Conservation (phyloP, 2,888 invertebrate species). For the Nebria salina region DNA sequence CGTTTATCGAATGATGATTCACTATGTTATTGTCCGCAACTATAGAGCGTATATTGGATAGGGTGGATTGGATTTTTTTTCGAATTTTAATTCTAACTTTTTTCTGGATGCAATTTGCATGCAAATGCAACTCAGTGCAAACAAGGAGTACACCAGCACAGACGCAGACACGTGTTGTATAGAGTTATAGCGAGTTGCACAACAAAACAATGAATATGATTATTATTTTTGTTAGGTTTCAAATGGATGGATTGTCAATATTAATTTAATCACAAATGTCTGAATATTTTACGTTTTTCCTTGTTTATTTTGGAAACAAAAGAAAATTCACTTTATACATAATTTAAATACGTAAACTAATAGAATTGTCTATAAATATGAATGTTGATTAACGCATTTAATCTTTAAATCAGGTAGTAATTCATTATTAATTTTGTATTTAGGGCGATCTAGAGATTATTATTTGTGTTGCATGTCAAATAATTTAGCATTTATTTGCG, state of each 20-base stretch:
- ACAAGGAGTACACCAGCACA: not conserved
- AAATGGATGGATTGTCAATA: not conserved
- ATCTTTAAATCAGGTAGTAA: too few relatives aligned
- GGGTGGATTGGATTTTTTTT: conserved; percentile 40
- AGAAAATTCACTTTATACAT: too few relatives aligned
- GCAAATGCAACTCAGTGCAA: conserved; percentile 2
- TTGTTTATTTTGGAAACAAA: too few relatives aligned
- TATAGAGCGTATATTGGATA: conserved; percentile 52
- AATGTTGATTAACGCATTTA: too few relatives aligned
- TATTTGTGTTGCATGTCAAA: too few relatives aligned
- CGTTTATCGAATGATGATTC: conserved; percentile 61
- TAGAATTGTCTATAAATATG: too few relatives aligned
- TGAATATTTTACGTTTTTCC: too few relatives aligned
- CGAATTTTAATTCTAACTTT: conserved; percentile 26
- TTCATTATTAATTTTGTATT: too few relatives aligned
- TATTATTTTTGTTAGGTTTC: not conserved
- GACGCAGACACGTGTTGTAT: not conserved
- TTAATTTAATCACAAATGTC: not conserved
- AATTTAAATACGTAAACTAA: too few relatives aligned
- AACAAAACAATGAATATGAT: not conserved
- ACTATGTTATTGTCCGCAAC: conserved; percentile 59
- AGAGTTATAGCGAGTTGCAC: not conserved
- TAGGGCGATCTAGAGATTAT: too few relatives aligned
- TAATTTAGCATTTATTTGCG: too few relatives aligned
- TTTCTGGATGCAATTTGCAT: conserved; percentile 39